These are phyloP conservation scores for Parnassius apollo DNA, from an alignment of 2,888 invertebrate genomes.

Conservation along the genomic window DNA sequence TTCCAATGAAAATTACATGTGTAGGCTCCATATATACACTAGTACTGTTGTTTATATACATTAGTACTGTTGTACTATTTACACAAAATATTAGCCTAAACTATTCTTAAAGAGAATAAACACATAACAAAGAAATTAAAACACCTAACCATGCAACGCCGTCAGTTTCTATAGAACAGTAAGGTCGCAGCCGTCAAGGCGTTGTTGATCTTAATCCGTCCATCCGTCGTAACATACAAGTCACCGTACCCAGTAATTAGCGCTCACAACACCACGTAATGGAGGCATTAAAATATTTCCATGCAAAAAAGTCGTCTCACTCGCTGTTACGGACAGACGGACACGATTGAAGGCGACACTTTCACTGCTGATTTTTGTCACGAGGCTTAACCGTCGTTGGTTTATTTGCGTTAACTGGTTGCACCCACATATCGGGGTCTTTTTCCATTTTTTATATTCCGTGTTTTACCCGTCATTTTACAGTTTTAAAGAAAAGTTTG, in stretches of 20 bases:
- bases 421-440: too few relatives aligned
- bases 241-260: constrained; percentile 45
- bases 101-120: constrained; percentile 2
- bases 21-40: background rate
- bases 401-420: background rate
- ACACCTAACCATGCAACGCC: constrained; percentile 13
- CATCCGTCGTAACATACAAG: constrained; percentile 36
- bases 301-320: constrained; percentile 52
- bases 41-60: too few relatives aligned
- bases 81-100: background rate
- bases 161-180: constrained; percentile 32
- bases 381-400: constrained; percentile 36
- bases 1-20: too few relatives aligned
- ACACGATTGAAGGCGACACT: constrained; percentile 51
- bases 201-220: constrained; percentile 46
- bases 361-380: constrained; percentile 70
- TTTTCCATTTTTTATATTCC: too few relatives aligned
- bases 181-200: constrained; percentile 38
- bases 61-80: too few relatives aligned
- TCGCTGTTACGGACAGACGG: constrained; percentile 42
- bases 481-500: too few relatives aligned
- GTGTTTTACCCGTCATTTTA: too few relatives aligned
- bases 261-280: constrained; percentile 48
- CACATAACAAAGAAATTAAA: constrained; percentile 4
- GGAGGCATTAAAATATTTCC: constrained; percentile 57